phyloP scores from a whole-genome alignment of 2,113 vertebrate species.

The Lota lota region DNA sequence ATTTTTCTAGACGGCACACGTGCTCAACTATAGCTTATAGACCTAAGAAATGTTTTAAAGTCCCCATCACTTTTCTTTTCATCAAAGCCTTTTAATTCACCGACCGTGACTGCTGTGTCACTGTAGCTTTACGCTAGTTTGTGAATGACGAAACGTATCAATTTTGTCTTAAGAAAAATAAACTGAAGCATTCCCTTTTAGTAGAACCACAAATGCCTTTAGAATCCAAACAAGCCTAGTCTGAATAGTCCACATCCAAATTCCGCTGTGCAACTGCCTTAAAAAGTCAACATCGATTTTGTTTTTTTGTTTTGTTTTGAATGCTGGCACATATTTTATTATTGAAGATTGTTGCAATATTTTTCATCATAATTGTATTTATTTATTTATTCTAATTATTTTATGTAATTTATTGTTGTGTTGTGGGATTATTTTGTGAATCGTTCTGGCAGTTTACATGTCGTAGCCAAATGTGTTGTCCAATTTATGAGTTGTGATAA shows the following conservation, averaged over 20 bases:
- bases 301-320: slow-evolving; percentile 67
- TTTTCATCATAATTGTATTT: slow-evolving; percentile 89
- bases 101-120: slow-evolving; percentile 76
- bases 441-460: slow-evolving; percentile 85
- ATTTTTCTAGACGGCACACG: slow-evolving; percentile 81
- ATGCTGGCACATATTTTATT: slow-evolving; percentile 81
- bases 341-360: slow-evolving; percentile 89
- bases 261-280: slow-evolving; percentile 95
- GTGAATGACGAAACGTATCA: slow-evolving; percentile 82
- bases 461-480: slow-evolving; percentile 80
- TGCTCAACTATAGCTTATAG: slow-evolving; percentile 81
- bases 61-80: slow-evolving; percentile 69
- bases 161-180: slow-evolving; percentile 71
- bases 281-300: slow-evolving; percentile 78
- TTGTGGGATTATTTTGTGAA: slow-evolving; percentile 69
- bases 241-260: slow-evolving; percentile 76
- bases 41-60: slow-evolving; percentile 81
- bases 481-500: slow-evolving; percentile 69
- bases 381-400: slow-evolving; percentile 98
- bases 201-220: slow-evolving; percentile 98
- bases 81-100: slow-evolving; percentile 81
- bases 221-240: slow-evolving; percentile 68
- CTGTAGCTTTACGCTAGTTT: slow-evolving; percentile 90
- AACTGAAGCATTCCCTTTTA: slow-evolving; percentile 81
- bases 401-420: slow-evolving; percentile 91